Evolutionary conservation across 2,797 vertebrate genomes (phyloP).

Genomic region (Liasis olivaceus): DNA sequence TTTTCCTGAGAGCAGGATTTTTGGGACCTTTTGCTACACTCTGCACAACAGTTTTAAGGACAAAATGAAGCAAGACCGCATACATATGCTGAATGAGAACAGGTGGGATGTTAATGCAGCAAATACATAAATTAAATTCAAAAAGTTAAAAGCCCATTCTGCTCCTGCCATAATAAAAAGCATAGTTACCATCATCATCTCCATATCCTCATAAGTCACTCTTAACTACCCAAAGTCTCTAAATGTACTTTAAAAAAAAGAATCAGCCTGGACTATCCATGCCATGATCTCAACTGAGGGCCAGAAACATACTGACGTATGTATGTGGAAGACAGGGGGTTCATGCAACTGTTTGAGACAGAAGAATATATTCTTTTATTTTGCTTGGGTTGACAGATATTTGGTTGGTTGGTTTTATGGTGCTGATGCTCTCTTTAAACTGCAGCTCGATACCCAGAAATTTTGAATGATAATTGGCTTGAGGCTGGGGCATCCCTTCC

Average conservation of each 20-base stretch:
- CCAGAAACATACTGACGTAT: background rate
- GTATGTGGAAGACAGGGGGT: background rate
- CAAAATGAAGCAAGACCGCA: background rate
- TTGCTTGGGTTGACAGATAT: background rate
- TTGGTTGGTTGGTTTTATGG: background rate
- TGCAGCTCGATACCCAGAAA: background rate
- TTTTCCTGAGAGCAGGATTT: no score
- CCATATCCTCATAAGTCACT: background rate
- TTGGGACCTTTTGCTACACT: no score
- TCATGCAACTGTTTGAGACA: background rate
- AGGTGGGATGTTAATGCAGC: background rate
- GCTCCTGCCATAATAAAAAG: background rate
- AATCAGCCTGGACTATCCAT: background rate
- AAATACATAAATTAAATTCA: background rate
- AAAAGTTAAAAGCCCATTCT: background rate
- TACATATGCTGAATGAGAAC: background rate
- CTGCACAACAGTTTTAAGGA: background rate
- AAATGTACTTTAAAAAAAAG: background rate
- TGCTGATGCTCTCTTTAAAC: background rate
- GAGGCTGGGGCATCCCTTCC: background rate
- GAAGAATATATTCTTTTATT: background rate
- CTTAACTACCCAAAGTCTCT: background rate
- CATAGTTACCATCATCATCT: background rate
- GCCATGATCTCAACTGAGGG: background rate
- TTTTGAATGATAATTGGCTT: background rate